Percentiles rank a stretch among this genome's conserved stretches.
Evolutionary conservation across 2,888 invertebrate species (phyloP).

Genomic region (Agriopis marginaria): DNA sequence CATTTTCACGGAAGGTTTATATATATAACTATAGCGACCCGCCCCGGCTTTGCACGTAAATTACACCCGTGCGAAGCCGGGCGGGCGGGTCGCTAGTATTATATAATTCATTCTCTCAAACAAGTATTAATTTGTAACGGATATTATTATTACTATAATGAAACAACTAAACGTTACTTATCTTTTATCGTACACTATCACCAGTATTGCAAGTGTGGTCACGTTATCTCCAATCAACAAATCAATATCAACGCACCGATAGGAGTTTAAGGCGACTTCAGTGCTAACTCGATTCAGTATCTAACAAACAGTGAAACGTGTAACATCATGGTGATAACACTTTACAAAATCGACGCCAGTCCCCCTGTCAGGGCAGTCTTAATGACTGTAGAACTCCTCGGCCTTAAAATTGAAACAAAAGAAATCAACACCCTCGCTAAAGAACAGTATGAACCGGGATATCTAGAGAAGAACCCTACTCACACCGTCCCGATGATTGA

Average conservation of each 20-base stretch:
- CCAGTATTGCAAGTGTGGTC: background rate
- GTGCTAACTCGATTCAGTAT: background rate
- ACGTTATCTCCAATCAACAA: constrained; percentile 5
- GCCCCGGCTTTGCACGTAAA: too few species aligned
- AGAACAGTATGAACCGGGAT: constrained; percentile 55
- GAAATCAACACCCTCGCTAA: constrained; percentile 48
- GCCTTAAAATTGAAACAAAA: constrained; percentile 50
- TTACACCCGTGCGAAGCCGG: too few species aligned
- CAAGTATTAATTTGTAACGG: background rate
- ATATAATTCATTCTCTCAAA: too few species aligned
- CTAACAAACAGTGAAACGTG: background rate
- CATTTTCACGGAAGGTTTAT: too few species aligned
- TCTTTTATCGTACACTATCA: constrained; percentile 9
- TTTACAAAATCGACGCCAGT: constrained; percentile 55
- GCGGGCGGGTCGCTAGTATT: too few species aligned
- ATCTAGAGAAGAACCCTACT: constrained; percentile 58
- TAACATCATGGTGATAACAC: constrained; percentile 53
- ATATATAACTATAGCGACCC: too few species aligned
- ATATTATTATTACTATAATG: background rate
- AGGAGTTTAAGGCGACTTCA: background rate
- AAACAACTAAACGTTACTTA: background rate
- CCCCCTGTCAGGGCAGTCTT: constrained; percentile 57
- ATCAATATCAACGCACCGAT: constrained; percentile 10
- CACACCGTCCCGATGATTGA: constrained; percentile 60
- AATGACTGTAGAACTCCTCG: constrained; percentile 56